Conservation (phyloP, 2,113 vertebrate genomes). For the Mobula birostris region DNA sequence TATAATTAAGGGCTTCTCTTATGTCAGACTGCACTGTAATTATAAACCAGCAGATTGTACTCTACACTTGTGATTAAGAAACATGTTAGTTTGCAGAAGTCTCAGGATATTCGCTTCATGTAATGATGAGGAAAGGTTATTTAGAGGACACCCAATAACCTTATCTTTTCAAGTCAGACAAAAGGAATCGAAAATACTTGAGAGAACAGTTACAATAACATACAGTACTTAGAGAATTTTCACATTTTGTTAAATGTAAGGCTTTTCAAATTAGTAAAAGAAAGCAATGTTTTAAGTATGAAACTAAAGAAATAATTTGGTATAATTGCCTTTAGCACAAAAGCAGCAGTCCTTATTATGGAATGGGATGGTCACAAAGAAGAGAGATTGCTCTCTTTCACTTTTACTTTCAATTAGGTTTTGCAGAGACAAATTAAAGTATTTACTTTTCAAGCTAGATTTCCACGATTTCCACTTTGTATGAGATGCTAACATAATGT, state of each 20-base stretch:
- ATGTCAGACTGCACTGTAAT: constrained; percentile 14
- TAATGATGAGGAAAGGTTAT: constrained; percentile 11
- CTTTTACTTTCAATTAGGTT: background rate
- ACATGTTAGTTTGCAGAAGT: background rate
- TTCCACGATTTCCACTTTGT: background rate
- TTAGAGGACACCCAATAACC: constrained; percentile 10
- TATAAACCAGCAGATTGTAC: constrained; percentile 6
- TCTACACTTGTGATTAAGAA: background rate
- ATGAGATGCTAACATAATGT: background rate
- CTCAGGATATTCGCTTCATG: background rate
- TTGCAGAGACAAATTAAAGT: background rate
- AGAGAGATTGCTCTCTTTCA: background rate
- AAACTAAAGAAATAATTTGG: background rate
- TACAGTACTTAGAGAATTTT: background rate
- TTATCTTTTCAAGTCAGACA: background rate
- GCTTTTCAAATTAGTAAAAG: background rate
- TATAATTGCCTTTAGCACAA: background rate
- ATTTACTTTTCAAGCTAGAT: background rate
- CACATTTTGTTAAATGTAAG: background rate
- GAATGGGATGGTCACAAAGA: background rate
- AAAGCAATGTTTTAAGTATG: background rate
- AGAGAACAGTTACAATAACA: constrained; percentile 1
- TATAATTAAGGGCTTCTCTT: constrained; percentile 29
- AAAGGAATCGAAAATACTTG: background rate
- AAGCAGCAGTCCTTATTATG: background rate